Conservation (phyloP, 1,140 invertebrate species). For the Parasteatoda tepidariorum region DNA sequence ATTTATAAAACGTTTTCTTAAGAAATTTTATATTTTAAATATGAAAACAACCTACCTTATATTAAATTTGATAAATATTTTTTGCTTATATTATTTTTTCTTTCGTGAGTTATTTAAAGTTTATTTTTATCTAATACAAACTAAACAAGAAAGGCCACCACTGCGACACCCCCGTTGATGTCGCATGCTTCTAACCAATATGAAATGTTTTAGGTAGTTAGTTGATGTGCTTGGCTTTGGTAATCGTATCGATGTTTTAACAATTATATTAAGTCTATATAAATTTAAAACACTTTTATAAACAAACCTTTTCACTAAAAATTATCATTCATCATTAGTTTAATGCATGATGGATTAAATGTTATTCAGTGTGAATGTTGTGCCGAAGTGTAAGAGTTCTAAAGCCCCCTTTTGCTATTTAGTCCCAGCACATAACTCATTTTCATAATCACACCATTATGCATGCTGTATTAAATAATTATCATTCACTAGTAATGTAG, state of each 20-base stretch:
- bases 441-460: background rate
- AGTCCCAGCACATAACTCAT: slow-evolving; percentile 13
- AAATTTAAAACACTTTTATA: background rate
- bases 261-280: background rate
- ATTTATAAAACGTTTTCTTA: no score
- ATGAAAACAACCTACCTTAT: no score
- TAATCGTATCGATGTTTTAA: slow-evolving; percentile 43
- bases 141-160: no score
- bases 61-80: no score
- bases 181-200: slow-evolving; percentile 45
- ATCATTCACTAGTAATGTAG: no score
- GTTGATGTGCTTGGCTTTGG: slow-evolving; percentile 48
- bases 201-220: slow-evolving; percentile 54
- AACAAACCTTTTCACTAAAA: background rate
- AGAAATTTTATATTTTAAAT: no score
- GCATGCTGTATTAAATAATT: background rate
- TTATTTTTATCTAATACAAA: no score
- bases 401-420: slow-evolving; percentile 19
- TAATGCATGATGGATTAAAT: slow-evolving; percentile 56
- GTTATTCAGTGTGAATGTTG: slow-evolving; percentile 45
- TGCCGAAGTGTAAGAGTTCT: slow-evolving; percentile 16
- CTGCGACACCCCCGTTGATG: slow-evolving; percentile 19
- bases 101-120: no score
- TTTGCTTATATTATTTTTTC: no score
- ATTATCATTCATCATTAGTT: slow-evolving; percentile 31